These are phyloP conservation scores for Eclectus roratus DNA, from an alignment of 2,113 vertebrate species.

Conservation along the genomic window DNA sequence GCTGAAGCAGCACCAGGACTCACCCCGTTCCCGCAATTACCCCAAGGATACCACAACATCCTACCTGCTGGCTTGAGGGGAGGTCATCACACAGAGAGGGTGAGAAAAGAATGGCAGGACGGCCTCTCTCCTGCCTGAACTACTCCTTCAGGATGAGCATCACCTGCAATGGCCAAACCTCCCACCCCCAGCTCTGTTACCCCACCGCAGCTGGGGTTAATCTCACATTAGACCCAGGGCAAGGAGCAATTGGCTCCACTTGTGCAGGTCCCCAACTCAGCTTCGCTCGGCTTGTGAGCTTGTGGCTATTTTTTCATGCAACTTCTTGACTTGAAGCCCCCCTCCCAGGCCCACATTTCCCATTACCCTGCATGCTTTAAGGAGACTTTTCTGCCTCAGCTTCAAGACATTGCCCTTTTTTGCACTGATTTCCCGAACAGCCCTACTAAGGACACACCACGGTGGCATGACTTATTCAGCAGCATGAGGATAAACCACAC, in stretches of 20 bases:
- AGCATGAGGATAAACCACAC: fast-evolving
- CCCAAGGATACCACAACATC: not conserved
- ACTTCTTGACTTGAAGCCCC: not conserved
- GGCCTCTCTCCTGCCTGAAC: not conserved
- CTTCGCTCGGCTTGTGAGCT: not conserved
- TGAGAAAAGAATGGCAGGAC: fast-evolving
- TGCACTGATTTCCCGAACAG: not conserved
- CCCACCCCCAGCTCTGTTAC: not conserved
- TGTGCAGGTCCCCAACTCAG: not conserved
- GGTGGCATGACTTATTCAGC: not conserved
- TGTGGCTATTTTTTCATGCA: not conserved
- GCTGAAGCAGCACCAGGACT: not conserved
- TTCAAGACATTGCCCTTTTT: not conserved
- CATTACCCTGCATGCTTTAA: not conserved
- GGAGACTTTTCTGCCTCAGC: not conserved
- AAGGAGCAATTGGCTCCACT: not conserved
- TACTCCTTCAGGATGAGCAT: fast-evolving
- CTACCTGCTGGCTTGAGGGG: not conserved
- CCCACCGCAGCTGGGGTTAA: not conserved
- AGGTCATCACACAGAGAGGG: fast-evolving
- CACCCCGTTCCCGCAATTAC: not conserved
- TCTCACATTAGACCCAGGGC: not conserved
- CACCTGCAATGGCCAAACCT: not conserved
- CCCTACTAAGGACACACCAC: not conserved
- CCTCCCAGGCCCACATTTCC: fast-evolving